phyloP scores from a whole-genome alignment of 2,888 invertebrate genomes.

The Ischnura elegans region DNA sequence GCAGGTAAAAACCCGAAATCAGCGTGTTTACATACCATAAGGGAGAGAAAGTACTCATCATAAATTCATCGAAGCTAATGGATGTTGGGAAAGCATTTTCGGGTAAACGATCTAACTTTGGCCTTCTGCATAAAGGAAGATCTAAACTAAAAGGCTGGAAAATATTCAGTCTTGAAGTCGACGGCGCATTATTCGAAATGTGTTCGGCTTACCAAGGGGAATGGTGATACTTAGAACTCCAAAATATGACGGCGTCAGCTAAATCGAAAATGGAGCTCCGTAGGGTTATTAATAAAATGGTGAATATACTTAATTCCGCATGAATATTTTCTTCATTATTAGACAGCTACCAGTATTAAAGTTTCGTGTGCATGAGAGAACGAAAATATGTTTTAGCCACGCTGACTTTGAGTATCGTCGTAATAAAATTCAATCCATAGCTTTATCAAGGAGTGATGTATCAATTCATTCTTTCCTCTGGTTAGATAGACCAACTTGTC shows the following conservation, averaged over 20 bases:
- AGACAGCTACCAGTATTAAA: too few species aligned
- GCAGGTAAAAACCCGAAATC: background rate
- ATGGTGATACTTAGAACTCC: background rate
- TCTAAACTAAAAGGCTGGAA: background rate
- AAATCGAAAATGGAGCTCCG: background rate
- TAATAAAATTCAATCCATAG: too few species aligned
- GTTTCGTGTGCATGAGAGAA: too few species aligned
- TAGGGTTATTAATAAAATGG: too few species aligned
- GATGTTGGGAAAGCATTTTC: background rate
- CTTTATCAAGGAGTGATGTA: too few species aligned
- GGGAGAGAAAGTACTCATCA: background rate
- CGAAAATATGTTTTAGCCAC: too few species aligned
- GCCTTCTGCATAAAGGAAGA: background rate
- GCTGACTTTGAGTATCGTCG: too few species aligned
- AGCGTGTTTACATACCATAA: background rate
- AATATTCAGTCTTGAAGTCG: background rate
- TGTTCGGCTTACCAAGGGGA: background rate
- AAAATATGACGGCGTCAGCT: background rate
- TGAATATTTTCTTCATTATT: background rate
- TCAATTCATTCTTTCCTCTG: too few species aligned
- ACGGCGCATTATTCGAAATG: background rate
- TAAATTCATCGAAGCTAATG: background rate
- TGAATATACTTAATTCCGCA: background rate
- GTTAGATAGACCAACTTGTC: too few species aligned
- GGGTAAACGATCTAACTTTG: background rate